Base-by-base conservation (phyloP, 1,140 invertebrate genomes). In the Brachionus angularis region DNA sequence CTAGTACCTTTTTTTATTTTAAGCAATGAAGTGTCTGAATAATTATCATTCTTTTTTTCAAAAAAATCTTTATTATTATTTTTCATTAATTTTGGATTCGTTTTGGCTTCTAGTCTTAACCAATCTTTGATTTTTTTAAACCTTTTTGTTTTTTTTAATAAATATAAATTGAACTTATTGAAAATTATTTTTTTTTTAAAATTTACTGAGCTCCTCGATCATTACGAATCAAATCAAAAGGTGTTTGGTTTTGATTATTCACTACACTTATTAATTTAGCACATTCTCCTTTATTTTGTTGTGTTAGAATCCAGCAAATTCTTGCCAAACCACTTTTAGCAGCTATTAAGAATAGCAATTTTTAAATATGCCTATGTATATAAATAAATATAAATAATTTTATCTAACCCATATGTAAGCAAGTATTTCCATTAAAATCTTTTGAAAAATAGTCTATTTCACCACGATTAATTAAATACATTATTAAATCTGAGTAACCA, bases 221-320 rank as follows among this genome's bases (percentile, higher is more conserved):
- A 18, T 67, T 67, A 14, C 47, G 39, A 5, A 67, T 67, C 12
- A 67, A 25, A 21, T 67, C 62, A 50, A 34, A 67, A 2, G 62
- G 62, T 27, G 62, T 67, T 47, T 67, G 42, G 36, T 34, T 50
- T 50, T 67, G 62, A 12, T 67, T 67, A 23, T 67, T 67, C 42
- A 50, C 23, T 21, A 29, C 7, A 0, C 31, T 33, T 25, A 67
- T 67, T 23, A 67, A 31, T 47, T 50, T 46, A 3, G 47, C 62
- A 33, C 42, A 46, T 50, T 50, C 16, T 0, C 62, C 62, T 33
- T 33, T 33, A 36, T 67, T 50, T 31, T 67, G 42, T 31, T 67
- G 18, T 7, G 42, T 67, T 12, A 67, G 10, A 5, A 29, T 31
- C 62, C 62, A 67, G 14, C 62, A 67, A 27, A 67, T 67, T 25